Evolutionary conservation across 1,140 invertebrate species (phyloP), one percentile per base, ranked within the genome.

Genomic region (Macrostomum lignano): DNA sequence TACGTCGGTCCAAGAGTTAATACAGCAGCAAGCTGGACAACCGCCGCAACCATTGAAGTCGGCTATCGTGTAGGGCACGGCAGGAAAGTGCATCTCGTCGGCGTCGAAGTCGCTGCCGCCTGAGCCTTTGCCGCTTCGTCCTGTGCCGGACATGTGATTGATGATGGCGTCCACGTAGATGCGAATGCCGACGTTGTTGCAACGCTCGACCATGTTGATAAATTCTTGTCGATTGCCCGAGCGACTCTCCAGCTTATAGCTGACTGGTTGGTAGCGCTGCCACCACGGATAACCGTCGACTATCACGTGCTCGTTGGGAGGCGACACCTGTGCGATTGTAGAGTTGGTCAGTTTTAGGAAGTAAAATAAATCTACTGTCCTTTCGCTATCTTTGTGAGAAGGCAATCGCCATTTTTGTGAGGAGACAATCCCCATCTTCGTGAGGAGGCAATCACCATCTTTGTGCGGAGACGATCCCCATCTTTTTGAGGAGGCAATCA

Each of bases 231-330:
- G 65, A 38, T 65, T 65, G 26, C 76, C 76, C 17, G 72, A 74
- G 30, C 75, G 60, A 0, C 71, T 73, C 0, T 41, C 45, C 4
- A 75, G 49, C 15, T 65, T 62, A 48, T 81, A 81, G 2, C 73
- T 75, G 28, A 79, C 67, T 0, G 73, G 72, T 48, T 81, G 76
- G 41, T 81, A 81, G 7, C 74, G 58, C 49, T 77, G 73, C 58
- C 66, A 60, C 57, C 75, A 74, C 67, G 75, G 20, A 4, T n/a
- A n/a, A 4, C n/a, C 13, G 17, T 24, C 26, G 7, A 39, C 22
- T 21, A 39, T 17, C 15, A 31, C 30, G 20, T 40, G 38, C 17
- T 40, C 39, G n/a, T 32, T 39, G 10, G 39, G 37, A 28, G 39
- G 39, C n/a, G n/a, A 24, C 10, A n/a, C 10, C n/a, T 24, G 10